Conservation (phyloP, 2,797 vertebrate genomes). For the Bryconaethiops microstoma region DNA sequence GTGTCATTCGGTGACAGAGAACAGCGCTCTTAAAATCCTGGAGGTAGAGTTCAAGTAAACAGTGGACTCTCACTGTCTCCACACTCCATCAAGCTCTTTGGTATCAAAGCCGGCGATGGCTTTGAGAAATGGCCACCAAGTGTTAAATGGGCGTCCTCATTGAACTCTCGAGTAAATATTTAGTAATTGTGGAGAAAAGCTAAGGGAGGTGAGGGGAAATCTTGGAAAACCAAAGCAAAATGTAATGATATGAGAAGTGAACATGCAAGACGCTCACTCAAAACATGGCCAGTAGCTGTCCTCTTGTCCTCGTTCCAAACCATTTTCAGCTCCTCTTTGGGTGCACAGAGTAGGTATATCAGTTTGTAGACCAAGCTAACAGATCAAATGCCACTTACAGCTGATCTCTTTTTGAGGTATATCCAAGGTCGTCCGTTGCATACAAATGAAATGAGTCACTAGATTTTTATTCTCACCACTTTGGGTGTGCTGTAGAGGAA, state of each 20-base stretch:
- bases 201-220: slow-evolving; percentile 19
- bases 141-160: slow-evolving; percentile 41
- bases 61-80: slow-evolving; percentile 47
- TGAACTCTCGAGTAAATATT: slow-evolving; percentile 39
- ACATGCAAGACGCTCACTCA: background rate
- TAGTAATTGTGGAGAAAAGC: slow-evolving; percentile 2
- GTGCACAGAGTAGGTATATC: background rate
- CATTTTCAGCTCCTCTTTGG: background rate
- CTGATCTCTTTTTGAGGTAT: background rate
- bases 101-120: slow-evolving; percentile 44
- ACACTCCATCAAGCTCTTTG: slow-evolving; percentile 39
- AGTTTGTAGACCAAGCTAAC: background rate
- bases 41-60: slow-evolving; percentile 55
- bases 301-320: background rate
- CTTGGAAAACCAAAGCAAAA: background rate
- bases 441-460: background rate
- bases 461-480: background rate
- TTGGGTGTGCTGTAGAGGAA: background rate
- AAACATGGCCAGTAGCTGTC: background rate
- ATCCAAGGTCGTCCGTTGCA: background rate
- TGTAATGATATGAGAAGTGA: background rate
- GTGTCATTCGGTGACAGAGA: slow-evolving; percentile 52
- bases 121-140: slow-evolving; percentile 41
- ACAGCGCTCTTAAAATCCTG: slow-evolving; percentile 51
- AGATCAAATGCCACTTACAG: background rate